These are phyloP conservation scores for Agrochola litura DNA, from an alignment of 2,888 invertebrate genomes.

Conservation along the genomic window DNA sequence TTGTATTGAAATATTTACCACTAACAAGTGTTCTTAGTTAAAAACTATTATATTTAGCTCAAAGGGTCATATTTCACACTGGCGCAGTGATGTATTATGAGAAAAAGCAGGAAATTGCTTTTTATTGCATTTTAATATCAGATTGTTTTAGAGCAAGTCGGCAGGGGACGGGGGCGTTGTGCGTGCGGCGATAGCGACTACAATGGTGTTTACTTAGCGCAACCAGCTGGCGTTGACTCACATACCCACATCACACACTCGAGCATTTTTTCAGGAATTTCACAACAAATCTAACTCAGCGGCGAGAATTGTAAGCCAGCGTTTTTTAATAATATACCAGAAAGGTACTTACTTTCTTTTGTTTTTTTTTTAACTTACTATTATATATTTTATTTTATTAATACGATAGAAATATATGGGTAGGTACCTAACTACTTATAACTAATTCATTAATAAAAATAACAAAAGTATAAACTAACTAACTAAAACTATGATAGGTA, in stretches of 20 bases:
- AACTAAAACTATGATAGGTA: too few relatives aligned
- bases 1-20: neutral
- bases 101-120: neutral
- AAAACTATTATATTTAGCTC: neutral
- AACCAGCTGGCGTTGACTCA: conserved; percentile 63
- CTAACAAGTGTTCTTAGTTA: too few relatives aligned
- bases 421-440: too few relatives aligned
- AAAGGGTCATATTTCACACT: neutral
- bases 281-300: conserved; percentile 64
- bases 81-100: conserved; percentile 1
- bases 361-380: too few relatives aligned
- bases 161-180: neutral
- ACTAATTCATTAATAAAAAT: too few relatives aligned
- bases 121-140: neutral
- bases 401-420: too few relatives aligned
- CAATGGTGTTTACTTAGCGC: conserved; percentile 71
- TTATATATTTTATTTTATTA: too few relatives aligned
- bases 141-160: conserved; percentile 17
- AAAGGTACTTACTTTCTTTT: neutral
- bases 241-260: conserved; percentile 44
- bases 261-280: conserved; percentile 69
- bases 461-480: too few relatives aligned
- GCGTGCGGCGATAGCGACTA: conserved; percentile 57
- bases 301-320: conserved; percentile 12
- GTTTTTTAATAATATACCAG: conserved; percentile 28